phyloP scores from a whole-genome alignment of 2,888 invertebrate species.

The Rutpela maculata region DNA sequence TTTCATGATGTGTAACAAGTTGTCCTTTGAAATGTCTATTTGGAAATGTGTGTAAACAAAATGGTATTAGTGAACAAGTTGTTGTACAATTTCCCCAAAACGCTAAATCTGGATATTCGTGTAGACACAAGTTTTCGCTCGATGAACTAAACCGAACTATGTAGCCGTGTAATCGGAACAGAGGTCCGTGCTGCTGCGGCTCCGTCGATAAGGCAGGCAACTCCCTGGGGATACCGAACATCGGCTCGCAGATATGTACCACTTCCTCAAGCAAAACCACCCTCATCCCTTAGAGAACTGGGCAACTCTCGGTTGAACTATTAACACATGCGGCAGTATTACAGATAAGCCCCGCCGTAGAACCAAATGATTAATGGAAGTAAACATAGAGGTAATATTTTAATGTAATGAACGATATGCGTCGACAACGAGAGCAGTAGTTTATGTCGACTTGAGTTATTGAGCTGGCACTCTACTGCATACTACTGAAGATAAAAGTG shows the following conservation, averaged over 20 bases:
- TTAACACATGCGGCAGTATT: constrained; percentile 69
- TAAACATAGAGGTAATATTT: constrained; percentile 62
- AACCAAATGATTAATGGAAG: constrained; percentile 65
- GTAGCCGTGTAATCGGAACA: constrained; percentile 73
- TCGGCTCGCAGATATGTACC: constrained; percentile 72
- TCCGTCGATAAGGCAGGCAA: constrained; percentile 71
- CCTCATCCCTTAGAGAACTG: constrained; percentile 65
- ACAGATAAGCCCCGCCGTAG: constrained; percentile 62
- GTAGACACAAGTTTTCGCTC: constrained; percentile 70
- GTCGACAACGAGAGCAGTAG: constrained; percentile 51
- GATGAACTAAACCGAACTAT: constrained; percentile 69
- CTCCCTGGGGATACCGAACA: constrained; percentile 70
- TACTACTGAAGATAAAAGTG: constrained; percentile 48
- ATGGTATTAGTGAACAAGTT: constrained; percentile 64
- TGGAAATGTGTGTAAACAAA: constrained; percentile 59
- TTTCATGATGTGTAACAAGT: constrained; percentile 18
- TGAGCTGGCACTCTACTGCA: constrained; percentile 40
- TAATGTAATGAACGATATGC: constrained; percentile 65
- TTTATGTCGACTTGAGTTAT: constrained; percentile 56
- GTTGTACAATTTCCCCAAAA: constrained; percentile 63
- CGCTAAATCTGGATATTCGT: constrained; percentile 69
- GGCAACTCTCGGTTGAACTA: constrained; percentile 67
- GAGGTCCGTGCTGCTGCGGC: constrained; percentile 69
- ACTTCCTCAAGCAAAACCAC: constrained; percentile 70
- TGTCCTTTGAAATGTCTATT: constrained; percentile 33